Evolutionary conservation across 1,140 invertebrate species (phyloP).

Genomic region (Branchinecta lindahli): DNA sequence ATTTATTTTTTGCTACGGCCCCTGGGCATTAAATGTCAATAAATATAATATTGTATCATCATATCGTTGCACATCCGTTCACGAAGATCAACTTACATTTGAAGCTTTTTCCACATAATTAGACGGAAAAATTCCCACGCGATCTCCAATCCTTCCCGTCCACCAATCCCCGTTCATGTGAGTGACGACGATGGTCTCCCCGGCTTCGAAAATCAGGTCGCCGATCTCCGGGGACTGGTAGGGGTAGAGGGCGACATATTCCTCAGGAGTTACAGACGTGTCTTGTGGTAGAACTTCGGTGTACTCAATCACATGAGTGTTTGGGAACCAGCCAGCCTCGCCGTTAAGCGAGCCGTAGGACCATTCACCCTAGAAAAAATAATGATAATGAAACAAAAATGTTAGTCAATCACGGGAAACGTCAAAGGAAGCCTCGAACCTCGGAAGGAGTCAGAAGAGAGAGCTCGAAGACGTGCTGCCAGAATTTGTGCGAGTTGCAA

Average conservation of each 20-base stretch:
- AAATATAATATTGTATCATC: no score
- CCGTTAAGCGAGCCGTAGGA: conserved; percentile 44
- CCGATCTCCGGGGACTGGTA: conserved; percentile 74
- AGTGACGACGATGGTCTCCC: conserved; percentile 70
- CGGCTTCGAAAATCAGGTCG: conserved; percentile 78
- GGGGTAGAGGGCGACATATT: conserved; percentile 67
- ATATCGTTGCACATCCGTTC: no score
- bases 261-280: conserved; percentile 35
- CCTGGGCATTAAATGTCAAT: no score
- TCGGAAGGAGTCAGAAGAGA: no score
- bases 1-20: no score
- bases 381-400: conserved; percentile 14
- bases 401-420: no score
- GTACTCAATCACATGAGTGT: conserved; percentile 46
- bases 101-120: conserved; percentile 62
- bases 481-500: no score
- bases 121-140: conserved; percentile 83
- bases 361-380: conserved; percentile 39
- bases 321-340: conserved; percentile 50
- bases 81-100: neutral
- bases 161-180: conserved; percentile 95
- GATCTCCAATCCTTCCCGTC: conserved; percentile 74
- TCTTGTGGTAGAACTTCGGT: neutral
- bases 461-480: no score
- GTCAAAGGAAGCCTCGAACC: no score